Evolutionary conservation across 2,797 vertebrate genomes (phyloP).

Genomic region (Mionectes olivaceus): DNA sequence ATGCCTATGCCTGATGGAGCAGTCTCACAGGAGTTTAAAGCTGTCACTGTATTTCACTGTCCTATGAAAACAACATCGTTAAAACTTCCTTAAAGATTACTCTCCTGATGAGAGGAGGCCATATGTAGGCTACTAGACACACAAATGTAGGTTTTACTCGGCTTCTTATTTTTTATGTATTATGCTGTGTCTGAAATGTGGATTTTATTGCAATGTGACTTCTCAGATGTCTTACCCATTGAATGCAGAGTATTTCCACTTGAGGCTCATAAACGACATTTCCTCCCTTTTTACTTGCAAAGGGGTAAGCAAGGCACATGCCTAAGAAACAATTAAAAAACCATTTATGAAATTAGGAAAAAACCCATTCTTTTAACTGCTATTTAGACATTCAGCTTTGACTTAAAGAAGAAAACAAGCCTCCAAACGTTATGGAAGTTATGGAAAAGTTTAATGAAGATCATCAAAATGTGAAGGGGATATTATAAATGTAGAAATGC

Average conservation of each 20-base stretch:
- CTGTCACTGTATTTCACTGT: not conserved
- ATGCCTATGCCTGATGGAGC: not conserved
- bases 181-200: not conserved
- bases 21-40: not conserved
- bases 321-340: not conserved
- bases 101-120: not conserved
- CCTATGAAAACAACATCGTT: not conserved
- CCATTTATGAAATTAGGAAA: not conserved
- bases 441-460: not conserved
- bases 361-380: not conserved
- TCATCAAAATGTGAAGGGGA: not conserved
- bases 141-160: not conserved
- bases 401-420: not conserved
- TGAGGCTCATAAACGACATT: not conserved
- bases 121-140: not conserved
- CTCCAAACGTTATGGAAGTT: not conserved
- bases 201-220: not conserved
- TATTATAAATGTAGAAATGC: not conserved
- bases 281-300: not conserved
- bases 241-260: not conserved
- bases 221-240: not conserved
- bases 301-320: not conserved
- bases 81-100: not conserved
- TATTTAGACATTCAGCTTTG: not conserved
- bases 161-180: not conserved